Evolutionary conservation across 64 coral and sea anemone genomes (phyloP).

Genomic region (Montipora foliosa): DNA sequence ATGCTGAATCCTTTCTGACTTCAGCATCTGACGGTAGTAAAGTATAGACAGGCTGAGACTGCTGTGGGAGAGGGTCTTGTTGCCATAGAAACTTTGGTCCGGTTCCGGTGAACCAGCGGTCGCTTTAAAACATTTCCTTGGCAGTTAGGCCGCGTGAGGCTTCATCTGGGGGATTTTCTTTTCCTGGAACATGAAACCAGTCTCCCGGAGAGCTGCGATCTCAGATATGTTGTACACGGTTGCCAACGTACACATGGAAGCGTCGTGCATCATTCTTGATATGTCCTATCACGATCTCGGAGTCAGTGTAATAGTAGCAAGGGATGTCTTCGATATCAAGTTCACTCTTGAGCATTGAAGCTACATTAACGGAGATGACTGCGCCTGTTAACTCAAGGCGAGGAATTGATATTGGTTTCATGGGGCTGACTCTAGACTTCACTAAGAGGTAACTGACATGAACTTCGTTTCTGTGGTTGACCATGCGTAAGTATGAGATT

Average conservation of each 20-base stretch:
- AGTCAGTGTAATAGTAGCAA: constrained; percentile 14
- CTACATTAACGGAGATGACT: not conserved
- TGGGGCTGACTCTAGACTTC: constrained; percentile 42
- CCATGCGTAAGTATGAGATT: constrained; percentile 43
- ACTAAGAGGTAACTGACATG: constrained; percentile 63
- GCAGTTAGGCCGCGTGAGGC: not conserved
- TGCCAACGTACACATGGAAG: not conserved
- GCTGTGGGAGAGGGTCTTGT: not conserved
- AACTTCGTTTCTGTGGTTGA: constrained; percentile 31
- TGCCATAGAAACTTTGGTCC: constrained; percentile 43
- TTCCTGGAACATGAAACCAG: not conserved
- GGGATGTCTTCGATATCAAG: constrained; percentile 25
- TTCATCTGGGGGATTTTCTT: no score
- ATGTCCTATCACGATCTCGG: constrained; percentile 27
- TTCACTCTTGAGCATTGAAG: constrained; percentile 41
- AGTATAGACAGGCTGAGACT: not conserved
- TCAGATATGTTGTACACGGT: constrained; percentile 57
- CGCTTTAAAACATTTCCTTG: constrained; percentile 21
- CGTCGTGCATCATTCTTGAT: constrained; percentile 46
- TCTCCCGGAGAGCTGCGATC: constrained; percentile 35
- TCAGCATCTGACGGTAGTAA: constrained; percentile 10
- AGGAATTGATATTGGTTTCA: not conserved
- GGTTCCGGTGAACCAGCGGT: constrained; percentile 18
- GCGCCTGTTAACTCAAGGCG: no score
- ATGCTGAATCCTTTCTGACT: constrained; percentile 31